Percentiles rank a stretch among this genome's conserved stretches.
Evolutionary conservation across 2,113 vertebrate genomes (phyloP).

Genomic region (Rhineura floridana): DNA sequence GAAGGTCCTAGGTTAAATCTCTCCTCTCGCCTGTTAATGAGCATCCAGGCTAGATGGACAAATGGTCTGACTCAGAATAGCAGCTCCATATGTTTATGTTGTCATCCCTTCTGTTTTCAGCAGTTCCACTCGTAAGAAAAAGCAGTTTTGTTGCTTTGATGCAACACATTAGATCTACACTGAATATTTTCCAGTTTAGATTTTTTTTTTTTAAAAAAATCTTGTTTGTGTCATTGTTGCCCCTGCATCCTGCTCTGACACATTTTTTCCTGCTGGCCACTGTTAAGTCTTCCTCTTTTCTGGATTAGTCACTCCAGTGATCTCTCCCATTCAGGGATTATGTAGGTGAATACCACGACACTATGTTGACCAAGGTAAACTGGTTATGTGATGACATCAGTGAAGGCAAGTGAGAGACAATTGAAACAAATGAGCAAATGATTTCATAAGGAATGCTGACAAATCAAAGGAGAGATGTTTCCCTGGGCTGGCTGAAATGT

Average conservation of each 20-base stretch:
- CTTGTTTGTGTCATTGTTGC: neutral
- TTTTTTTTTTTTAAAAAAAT: neutral
- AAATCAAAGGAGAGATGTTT: neutral
- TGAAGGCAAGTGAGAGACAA: neutral
- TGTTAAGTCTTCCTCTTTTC: neutral
- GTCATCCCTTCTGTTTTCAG: neutral
- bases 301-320: neutral
- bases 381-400: too few species aligned
- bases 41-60: too few species aligned
- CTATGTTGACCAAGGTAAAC: neutral
- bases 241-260: too few species aligned
- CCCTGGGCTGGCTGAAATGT: neutral
- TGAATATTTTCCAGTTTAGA: too few species aligned
- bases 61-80: too few species aligned
- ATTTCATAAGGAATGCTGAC: neutral
- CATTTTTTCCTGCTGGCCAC: neutral
- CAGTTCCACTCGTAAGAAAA: neutral
- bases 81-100: neutral
- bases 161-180: neutral
- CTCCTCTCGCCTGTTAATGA: too few species aligned
- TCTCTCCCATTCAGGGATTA: neutral
- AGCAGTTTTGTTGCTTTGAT: neutral
- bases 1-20: too few species aligned
- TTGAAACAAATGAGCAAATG: neutral
- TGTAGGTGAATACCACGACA: neutral